Percentiles rank a stretch among this genome's conserved stretches.
phyloP scores from a whole-genome alignment of 2,888 invertebrate species.

The Scrobipalpa atriplicella region DNA sequence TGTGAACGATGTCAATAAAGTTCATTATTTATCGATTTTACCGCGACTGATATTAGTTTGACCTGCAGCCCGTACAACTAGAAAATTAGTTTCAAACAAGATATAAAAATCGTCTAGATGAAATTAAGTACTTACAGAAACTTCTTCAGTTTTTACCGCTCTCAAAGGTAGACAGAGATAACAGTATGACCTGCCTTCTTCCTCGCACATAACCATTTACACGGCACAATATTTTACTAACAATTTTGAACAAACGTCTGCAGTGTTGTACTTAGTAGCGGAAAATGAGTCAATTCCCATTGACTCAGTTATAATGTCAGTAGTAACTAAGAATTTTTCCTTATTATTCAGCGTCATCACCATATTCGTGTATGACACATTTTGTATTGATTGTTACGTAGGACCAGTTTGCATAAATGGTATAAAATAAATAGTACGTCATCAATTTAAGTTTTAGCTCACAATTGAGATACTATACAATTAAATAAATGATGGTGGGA shows the following conservation, averaged over 20 bases:
- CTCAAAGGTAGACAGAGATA: constrained; percentile 13
- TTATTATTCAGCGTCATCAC: constrained; percentile 18
- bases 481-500: no score
- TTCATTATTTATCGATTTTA: background rate
- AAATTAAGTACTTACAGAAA: background rate
- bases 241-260: constrained; percentile 13
- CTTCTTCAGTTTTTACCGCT: background rate
- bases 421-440: background rate
- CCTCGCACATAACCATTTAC: constrained; percentile 21
- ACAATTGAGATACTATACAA: no score
- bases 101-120: background rate
- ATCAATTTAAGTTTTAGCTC: no score
- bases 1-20: background rate
- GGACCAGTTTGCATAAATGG: background rate
- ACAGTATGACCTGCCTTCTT: background rate
- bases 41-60: background rate
- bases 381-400: background rate
- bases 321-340: constrained; percentile 11
- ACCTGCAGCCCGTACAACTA: background rate
- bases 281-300: constrained; percentile 16
- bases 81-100: background rate
- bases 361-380: constrained; percentile 17
- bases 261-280: background rate
- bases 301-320: background rate
- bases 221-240: background rate